phyloP scores from a whole-genome alignment of 2,888 invertebrate species.

The Nebria salina region DNA sequence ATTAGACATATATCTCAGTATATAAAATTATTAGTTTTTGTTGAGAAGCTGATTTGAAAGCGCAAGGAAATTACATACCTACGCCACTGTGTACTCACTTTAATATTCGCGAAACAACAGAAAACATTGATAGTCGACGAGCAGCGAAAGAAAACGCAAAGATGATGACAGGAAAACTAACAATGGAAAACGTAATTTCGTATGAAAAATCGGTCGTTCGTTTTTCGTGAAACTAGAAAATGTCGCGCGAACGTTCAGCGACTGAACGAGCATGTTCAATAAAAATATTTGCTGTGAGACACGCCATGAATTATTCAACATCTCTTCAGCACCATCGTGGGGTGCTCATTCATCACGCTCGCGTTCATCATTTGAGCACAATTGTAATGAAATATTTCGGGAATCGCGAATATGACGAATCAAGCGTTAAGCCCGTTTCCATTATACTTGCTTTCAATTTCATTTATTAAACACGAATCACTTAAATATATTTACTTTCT shows the following conservation, averaged over 20 bases:
- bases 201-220: not conserved
- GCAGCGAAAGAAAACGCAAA: not conserved
- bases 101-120: not conserved
- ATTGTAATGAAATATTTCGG: conserved; percentile 36
- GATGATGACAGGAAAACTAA: not conserved
- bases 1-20: too few species aligned
- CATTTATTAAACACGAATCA: not conserved
- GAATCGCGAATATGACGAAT: conserved; percentile 5
- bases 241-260: not conserved
- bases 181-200: not conserved
- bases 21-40: too few species aligned
- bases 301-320: conserved; percentile 35
- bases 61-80: too few species aligned
- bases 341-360: conserved; percentile 22
- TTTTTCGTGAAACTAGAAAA: conserved; percentile 19
- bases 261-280: conserved; percentile 21
- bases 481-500: not conserved
- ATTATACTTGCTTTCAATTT: not conserved
- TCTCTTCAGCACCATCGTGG: not conserved
- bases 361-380: conserved; percentile 7
- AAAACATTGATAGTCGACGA: not conserved
- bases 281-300: conserved; percentile 25
- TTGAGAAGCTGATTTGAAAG: too few species aligned
- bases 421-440: conserved; percentile 11
- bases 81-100: not conserved